Evolutionary conservation across 2,797 vertebrate species (phyloP), one percentile per base, ranked within the genome.

Genomic region (Periparus ater): DNA sequence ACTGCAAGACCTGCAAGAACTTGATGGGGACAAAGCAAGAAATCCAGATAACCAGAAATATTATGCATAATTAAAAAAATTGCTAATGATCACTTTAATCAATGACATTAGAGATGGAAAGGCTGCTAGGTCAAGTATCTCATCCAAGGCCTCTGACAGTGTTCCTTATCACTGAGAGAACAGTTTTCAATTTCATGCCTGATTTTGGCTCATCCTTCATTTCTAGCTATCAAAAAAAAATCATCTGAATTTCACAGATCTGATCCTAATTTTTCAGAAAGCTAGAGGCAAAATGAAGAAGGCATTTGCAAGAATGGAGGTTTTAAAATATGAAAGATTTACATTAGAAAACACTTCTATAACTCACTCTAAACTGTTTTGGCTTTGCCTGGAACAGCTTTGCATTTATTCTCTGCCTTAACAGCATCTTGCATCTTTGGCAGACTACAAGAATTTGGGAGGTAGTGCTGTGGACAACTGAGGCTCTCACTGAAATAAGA

Each of bases 181-280:
- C 40, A 53, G 36, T 90, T 94, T 94, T 86, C 80, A 92, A 93
- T 96, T 93, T 96, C 92, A 93, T 87, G 74, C 71, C 42, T 87
- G 80, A 91, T 94, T 96, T 95, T 93, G 74, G 34, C 32, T 95
- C 34, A 82, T 87, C 62, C 34, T 86, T 91, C 34, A 38, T 67
- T 86, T 78, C 66, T 58, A 78, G 62, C 44, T 70, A 81, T n/a
- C 51, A 86, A 34, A 17, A 84, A 84, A 85, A 94, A 86, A 63
- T 45, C 42, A 8, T 47, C 47, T 81, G 76, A 88, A 88, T 91
- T 93, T 84, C 83, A 81, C 29, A 88, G 36, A 57, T 42, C 51
- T 73, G 73, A 89, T 91, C 29, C 36, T 53, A 3, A 68, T 75
- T 89, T 89, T 83, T 45, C 51, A 45, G 45, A 86, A 86, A 85